Percentiles rank a stretch among this genome's conserved stretches.
Evolutionary conservation across 2,888 invertebrate species (phyloP).

Genomic region (Diloba caeruleocephala): DNA sequence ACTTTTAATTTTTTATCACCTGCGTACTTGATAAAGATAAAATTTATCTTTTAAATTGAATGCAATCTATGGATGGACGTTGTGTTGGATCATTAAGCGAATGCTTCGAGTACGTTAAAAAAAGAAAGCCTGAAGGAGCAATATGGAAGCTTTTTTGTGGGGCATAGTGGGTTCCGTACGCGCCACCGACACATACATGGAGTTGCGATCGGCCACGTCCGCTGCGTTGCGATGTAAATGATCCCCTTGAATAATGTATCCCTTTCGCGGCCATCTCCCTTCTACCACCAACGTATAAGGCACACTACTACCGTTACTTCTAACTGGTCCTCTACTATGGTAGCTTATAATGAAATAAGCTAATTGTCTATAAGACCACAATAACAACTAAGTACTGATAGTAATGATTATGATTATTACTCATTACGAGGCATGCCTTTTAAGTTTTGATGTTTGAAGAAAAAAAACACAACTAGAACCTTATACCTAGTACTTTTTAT

Average conservation of each 20-base stretch:
- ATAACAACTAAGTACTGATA: too few relatives aligned
- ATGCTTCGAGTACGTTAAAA: slow-evolving; percentile 75
- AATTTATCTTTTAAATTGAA: slow-evolving; percentile 68
- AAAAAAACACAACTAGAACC: too few relatives aligned
- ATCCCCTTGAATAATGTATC: slow-evolving; percentile 87
- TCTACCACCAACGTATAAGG: slow-evolving; percentile 81
- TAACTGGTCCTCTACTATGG: slow-evolving; percentile 76
- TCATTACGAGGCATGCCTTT: too few relatives aligned
- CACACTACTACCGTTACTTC: slow-evolving; percentile 82
- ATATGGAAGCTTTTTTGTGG: slow-evolving; percentile 83
- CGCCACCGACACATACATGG: slow-evolving; percentile 79
- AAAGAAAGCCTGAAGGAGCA: slow-evolving; percentile 78
- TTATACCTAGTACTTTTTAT: too few relatives aligned
- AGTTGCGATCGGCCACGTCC: slow-evolving; percentile 80
- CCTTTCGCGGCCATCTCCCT: slow-evolving; percentile 80
- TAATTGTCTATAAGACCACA: slow-evolving; percentile 50
- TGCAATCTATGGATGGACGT: slow-evolving; percentile 70
- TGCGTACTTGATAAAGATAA: slow-evolving; percentile 49
- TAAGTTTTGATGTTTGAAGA: too few relatives aligned
- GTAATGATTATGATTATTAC: too few relatives aligned
- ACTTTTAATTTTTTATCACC: slow-evolving; percentile 47
- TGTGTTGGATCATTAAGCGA: slow-evolving; percentile 76
- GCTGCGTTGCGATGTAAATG: slow-evolving; percentile 84
- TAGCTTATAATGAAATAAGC: slow-evolving; percentile 59
- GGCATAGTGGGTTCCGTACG: slow-evolving; percentile 76